These are phyloP conservation scores for Nasonia longicornis DNA, from an alignment of 1,140 invertebrate species.

Conservation along the genomic window DNA sequence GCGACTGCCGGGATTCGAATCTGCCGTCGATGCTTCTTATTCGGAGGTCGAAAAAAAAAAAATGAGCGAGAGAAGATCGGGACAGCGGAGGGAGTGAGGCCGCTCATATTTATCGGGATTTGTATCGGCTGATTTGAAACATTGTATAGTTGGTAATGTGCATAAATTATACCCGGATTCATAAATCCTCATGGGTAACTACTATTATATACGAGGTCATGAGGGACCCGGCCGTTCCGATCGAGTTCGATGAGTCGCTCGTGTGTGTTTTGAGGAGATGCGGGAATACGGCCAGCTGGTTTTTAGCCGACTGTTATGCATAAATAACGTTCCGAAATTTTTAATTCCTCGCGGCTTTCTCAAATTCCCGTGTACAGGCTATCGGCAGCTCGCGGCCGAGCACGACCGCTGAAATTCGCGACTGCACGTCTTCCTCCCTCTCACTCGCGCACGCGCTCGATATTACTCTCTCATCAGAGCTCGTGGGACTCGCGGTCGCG, in stretches of 20 bases:
- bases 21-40: neutral
- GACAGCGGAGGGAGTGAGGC: neutral
- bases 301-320: neutral
- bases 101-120: slow-evolving; percentile 41
- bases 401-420: slow-evolving; percentile 21
- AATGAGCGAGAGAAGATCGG: neutral
- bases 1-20: slow-evolving; percentile 38
- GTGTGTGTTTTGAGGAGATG: neutral
- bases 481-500: neutral
- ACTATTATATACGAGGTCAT: slow-evolving; percentile 8
- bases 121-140: slow-evolving; percentile 46
- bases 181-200: slow-evolving; percentile 41
- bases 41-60: neutral
- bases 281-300: neutral
- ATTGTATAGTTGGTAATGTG: slow-evolving; percentile 34
- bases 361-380: neutral
- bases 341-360: neutral
- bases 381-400: neutral
- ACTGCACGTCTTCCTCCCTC: neutral
- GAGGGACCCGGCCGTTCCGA: neutral
- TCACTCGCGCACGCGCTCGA: neutral
- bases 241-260: too few species aligned
- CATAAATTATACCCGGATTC: slow-evolving; percentile 40
- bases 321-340: too few species aligned
- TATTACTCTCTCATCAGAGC: slow-evolving; percentile 13